Base-by-base conservation (phyloP, 2,888 invertebrate genomes). In the Nudaria mundana region DNA sequence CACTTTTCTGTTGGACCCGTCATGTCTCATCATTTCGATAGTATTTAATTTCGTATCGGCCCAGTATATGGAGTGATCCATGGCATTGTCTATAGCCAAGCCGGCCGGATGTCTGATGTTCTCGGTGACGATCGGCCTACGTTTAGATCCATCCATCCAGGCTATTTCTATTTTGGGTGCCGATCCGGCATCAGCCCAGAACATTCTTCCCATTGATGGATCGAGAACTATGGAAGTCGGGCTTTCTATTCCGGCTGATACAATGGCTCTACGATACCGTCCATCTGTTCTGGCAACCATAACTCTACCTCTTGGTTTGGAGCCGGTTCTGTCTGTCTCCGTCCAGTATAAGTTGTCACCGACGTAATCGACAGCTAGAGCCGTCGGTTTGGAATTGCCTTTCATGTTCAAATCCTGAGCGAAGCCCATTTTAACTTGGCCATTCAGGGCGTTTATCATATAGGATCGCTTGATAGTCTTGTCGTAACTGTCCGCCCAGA, bases 91-190 rank as follows among this genome's bases (percentile, higher is more conserved):
- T 31, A 99, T 93, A 0, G 97, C 92, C 6, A 99, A 76, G 0
- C 98, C 97, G 0, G 96, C 92, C 0, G 99, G 99, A 65, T 95
- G 94, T 14, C 96, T 91, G 15, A 99, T 91, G 44, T 92, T 92
- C 44, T 96, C 96, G 0, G 94, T 93, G 5, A 98, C 93, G 2
- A 99, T 76, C 0, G 94, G 92, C 37, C 94, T 90, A 2, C 98
- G 91, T 71, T 96, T 95, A 0, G 94, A 95, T 0, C 99, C 99
- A 69, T 98, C 98, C 97, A 99, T 97, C 97, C 98, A 98, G 1
- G 97, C 92, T 3, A 94, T 92, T 76, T 98, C 98, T 47, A 99
- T 97, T 80, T 98, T 98, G 0, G 97, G 96, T 2, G 93, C 93
- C 0, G 94, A 93, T 3, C 98, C 97, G 0, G 95, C 94, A 76